Evolutionary conservation across 92 coral and sea anemone genomes (phyloP).

Genomic region (Blastomussa wellsi): DNA sequence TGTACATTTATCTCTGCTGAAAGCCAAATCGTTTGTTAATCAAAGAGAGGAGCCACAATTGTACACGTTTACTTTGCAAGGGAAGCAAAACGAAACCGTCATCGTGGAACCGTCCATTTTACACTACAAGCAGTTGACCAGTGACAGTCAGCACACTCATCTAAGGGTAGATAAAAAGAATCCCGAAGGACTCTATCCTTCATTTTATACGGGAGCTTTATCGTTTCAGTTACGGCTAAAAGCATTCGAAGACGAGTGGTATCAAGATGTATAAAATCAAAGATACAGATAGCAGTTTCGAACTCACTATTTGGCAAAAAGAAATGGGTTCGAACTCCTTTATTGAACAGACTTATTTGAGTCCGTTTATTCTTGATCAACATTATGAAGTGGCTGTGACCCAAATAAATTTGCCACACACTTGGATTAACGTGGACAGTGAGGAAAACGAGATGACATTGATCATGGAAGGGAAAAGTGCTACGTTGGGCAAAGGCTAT

Average conservation of each 20-base stretch:
- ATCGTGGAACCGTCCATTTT: slow-evolving; percentile 9
- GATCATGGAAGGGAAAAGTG: neutral
- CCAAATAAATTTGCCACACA: neutral
- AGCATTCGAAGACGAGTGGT: slow-evolving; percentile 19
- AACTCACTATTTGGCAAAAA: slow-evolving; percentile 15
- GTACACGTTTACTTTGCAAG: slow-evolving; percentile 3
- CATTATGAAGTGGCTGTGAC: slow-evolving; percentile 15
- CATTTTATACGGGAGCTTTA: slow-evolving; percentile 1
- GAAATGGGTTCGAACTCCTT: slow-evolving; percentile 5
- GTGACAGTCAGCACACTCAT: slow-evolving; percentile 15
- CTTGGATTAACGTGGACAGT: slow-evolving; percentile 15
- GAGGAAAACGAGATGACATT: neutral
- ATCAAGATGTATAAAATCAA: slow-evolving; percentile 7
- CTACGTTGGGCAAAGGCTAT: neutral
- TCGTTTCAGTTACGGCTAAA: slow-evolving; percentile 6
- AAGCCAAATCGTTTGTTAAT: slow-evolving; percentile 4
- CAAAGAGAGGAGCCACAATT: neutral
- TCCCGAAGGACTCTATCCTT: slow-evolving; percentile 4
- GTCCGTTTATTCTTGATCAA: slow-evolving; percentile 1
- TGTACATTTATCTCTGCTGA: neutral
- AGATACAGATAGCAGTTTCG: slow-evolving; percentile 7
- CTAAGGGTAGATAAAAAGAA: slow-evolving; percentile 12
- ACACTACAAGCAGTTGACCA: slow-evolving; percentile 5
- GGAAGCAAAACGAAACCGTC: neutral
- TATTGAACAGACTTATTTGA: slow-evolving; percentile 12